These are phyloP conservation scores for Saguinus midas DNA, from an alignment of 2,113 vertebrate genomes.

Conservation along the genomic window DNA sequence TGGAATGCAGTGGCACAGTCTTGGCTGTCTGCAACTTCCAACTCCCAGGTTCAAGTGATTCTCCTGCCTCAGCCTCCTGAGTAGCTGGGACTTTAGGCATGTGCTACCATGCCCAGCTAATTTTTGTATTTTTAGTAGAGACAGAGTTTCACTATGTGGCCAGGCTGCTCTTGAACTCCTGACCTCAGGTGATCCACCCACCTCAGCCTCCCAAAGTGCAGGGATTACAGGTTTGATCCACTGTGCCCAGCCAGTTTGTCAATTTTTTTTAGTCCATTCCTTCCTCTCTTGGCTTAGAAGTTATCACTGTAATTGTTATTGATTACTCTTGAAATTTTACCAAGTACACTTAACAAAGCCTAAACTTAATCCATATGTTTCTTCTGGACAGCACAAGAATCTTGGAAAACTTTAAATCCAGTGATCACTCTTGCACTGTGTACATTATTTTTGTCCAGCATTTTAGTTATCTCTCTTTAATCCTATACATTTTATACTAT, in stretches of 20 bases:
- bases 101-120: too few species aligned
- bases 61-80: too few species aligned
- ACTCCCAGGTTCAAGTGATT: too few species aligned
- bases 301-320: neutral
- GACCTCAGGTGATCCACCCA: too few species aligned
- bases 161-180: too few species aligned
- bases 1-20: too few species aligned
- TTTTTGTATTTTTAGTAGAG: too few species aligned
- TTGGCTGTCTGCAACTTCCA: too few species aligned
- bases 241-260: neutral
- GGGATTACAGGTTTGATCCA: too few species aligned
- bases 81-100: too few species aligned
- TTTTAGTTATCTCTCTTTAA: slow-evolving; percentile 1
- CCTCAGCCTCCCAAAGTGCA: too few species aligned
- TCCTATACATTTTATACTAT: neutral
- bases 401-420: neutral
- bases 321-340: neutral
- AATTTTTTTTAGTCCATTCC: neutral
- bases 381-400: neutral
- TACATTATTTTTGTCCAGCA: neutral
- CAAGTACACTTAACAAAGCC: neutral
- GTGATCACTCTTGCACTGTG: neutral
- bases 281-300: neutral
- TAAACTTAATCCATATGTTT: neutral
- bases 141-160: too few species aligned